Evolutionary conservation across 2,888 invertebrate genomes (phyloP), one percentile per base, ranked within the genome.

Genomic region (Bedellia somnulentella): DNA sequence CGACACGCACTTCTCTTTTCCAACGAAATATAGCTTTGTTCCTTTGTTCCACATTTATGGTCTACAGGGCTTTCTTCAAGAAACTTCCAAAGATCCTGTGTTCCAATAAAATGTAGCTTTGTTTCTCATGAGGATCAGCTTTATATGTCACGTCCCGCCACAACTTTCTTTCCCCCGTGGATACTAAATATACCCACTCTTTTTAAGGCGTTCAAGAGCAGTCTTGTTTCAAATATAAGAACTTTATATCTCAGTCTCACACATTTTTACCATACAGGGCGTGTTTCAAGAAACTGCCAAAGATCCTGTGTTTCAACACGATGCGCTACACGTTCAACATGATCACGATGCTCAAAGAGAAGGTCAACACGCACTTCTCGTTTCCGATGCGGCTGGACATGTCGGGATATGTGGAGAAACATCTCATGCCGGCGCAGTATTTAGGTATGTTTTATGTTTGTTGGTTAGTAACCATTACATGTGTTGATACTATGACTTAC

Each of bases 271-370:
- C 36, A 46, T 47, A 9, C 61, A 86, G 91, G 39, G 94, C 94
- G 1, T 95, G 95, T 57, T 94, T 96, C 59, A 94, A 93, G 58
- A 92, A 91, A 50, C 76, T 96, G 15, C 96, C 96, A 0, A 87
- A 89, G 39, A 94, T 96, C 37, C 71, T 96, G 14, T 95, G 95
- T 56, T 95, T 96, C 61, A 96, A 96, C 62, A 96, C 95, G 0
- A 94, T 96, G 95, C 81, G 96, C 15, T 96, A 96, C 50, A 93
- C 94, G 0, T 96, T 96, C 68, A 96, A 96, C 62, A 95, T 96
- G 94, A 81, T 94, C 17, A 96, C 96, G 0, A 95, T 96, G 95
- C 79, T 93, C 35, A 95, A 95, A 52, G 96, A 96, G 57, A 96
- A 96, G 57, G 95, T 96, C 2, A 96, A 96, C 66, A 96, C 96